Conservation (phyloP, 1,140 invertebrate species). For the Drosophila equinoxialis region DNA sequence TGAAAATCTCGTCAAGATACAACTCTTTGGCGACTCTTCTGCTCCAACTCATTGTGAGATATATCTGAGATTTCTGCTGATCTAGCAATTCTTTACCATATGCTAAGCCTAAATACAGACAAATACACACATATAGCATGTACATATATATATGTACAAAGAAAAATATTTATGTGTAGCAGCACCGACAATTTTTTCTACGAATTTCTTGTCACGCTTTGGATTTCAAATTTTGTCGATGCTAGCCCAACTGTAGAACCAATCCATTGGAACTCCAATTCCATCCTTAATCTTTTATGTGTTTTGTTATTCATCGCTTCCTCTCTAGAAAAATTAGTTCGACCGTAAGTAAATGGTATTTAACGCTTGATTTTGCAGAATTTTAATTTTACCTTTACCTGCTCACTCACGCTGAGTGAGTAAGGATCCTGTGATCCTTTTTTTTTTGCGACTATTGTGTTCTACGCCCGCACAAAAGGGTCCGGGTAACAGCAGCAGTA, state of each 20-base stretch:
- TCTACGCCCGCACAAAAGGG: slow-evolving; percentile 58
- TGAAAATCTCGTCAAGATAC: background rate
- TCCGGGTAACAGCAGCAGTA: slow-evolving; percentile 11
- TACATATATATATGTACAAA: slow-evolving; percentile 16
- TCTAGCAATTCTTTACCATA: slow-evolving; percentile 53
- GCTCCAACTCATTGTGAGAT: slow-evolving; percentile 17
- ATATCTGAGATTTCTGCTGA: slow-evolving; percentile 61
- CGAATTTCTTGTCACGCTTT: slow-evolving; percentile 76
- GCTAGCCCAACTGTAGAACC: slow-evolving; percentile 66
- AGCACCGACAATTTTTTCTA: slow-evolving; percentile 51
- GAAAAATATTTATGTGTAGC: background rate
- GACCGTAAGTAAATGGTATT: slow-evolving; percentile 76
- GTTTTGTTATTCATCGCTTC: slow-evolving; percentile 26
- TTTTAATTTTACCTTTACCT: slow-evolving; percentile 67
- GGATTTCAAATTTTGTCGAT: slow-evolving; percentile 77
- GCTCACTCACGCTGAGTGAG: slow-evolving; percentile 29
- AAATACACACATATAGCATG: background rate
- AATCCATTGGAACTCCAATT: slow-evolving; percentile 12
- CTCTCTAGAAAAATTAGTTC: slow-evolving; percentile 50
- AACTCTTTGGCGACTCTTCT: background rate
- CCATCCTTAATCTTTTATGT: slow-evolving; percentile 17
- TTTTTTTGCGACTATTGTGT: slow-evolving; percentile 59
- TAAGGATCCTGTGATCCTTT: slow-evolving; percentile 25
- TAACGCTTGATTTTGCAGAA: slow-evolving; percentile 74
- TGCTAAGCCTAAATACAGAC: slow-evolving; percentile 18